Evolutionary conservation across 2,888 invertebrate species (phyloP).

Genomic region (Mimumesa dahlbomi): DNA sequence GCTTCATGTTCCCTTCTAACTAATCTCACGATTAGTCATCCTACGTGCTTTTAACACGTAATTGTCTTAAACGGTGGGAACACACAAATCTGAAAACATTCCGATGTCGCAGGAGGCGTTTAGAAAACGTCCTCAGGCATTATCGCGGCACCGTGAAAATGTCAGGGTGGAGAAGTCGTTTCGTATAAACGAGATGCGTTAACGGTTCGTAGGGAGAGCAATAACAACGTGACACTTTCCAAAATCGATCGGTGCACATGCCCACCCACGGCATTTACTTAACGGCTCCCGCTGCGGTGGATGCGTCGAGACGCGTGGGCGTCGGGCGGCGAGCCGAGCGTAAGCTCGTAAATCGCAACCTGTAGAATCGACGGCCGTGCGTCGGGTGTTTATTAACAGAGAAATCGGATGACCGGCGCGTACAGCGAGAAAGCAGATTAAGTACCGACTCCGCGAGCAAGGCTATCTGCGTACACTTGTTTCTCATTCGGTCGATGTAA

Average conservation of each 20-base stretch:
- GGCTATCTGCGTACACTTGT: constrained; percentile 17
- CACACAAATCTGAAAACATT: too few relatives aligned
- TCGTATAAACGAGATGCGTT: background rate
- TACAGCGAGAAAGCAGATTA: constrained; percentile 15
- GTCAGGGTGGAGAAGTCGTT: background rate
- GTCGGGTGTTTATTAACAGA: constrained; percentile 30
- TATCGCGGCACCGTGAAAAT: background rate
- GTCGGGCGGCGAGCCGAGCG: constrained; percentile 19
- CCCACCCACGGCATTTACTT: constrained; percentile 14
- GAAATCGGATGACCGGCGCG: constrained; percentile 16
- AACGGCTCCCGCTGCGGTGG: constrained; percentile 3
- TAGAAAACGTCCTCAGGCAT: too few relatives aligned
- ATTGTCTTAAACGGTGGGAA: too few relatives aligned
- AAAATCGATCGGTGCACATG: constrained; percentile 22
- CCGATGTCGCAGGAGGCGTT: too few relatives aligned
- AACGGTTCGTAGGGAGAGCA: background rate
- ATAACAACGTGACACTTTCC: constrained; percentile 11
- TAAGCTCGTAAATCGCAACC: constrained; percentile 31
- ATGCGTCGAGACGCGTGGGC: constrained; percentile 34
- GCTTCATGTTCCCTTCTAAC: too few relatives aligned
- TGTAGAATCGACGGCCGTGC: constrained; percentile 22
- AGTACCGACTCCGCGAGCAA: background rate
- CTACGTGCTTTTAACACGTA: too few relatives aligned
- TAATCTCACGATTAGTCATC: too few relatives aligned
- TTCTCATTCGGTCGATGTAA: background rate